Evolutionary conservation across 2,797 vertebrate genomes (phyloP).

Genomic region (Mareca penelope): DNA sequence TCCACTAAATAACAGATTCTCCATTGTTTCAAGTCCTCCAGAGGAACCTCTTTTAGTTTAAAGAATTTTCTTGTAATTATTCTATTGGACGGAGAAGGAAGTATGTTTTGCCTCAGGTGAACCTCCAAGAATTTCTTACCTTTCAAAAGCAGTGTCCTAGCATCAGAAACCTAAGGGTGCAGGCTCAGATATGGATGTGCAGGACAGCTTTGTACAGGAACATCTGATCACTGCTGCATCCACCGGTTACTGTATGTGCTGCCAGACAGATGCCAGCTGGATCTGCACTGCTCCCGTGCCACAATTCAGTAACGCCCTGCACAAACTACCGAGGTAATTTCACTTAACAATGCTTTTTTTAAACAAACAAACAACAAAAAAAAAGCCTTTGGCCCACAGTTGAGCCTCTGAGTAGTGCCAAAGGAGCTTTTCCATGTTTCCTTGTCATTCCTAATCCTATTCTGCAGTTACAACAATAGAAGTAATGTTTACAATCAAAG

Average conservation of each 20-base stretch:
- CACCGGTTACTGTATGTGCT: background rate
- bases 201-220: background rate
- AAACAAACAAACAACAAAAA: background rate
- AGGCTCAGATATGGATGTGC: background rate
- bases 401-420: background rate
- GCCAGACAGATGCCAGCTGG: rapidly evolving
- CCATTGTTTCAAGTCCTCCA: background rate
- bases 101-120: background rate
- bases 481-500: background rate
- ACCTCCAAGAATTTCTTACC: background rate
- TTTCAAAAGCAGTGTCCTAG: background rate
- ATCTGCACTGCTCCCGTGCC: background rate
- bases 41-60: background rate
- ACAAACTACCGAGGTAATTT: background rate
- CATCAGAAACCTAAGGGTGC: background rate
- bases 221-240: background rate
- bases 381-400: background rate
- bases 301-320: background rate
- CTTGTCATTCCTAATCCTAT: background rate
- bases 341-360: background rate
- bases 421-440: background rate
- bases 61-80: background rate
- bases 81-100: background rate
- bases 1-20: background rate
- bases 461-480: background rate